A percentile compares a stretch with the other conserved stretches of the same genome.
phyloP scores from a whole-genome alignment of 2,797 vertebrate genomes.

The Paguma larvata region DNA sequence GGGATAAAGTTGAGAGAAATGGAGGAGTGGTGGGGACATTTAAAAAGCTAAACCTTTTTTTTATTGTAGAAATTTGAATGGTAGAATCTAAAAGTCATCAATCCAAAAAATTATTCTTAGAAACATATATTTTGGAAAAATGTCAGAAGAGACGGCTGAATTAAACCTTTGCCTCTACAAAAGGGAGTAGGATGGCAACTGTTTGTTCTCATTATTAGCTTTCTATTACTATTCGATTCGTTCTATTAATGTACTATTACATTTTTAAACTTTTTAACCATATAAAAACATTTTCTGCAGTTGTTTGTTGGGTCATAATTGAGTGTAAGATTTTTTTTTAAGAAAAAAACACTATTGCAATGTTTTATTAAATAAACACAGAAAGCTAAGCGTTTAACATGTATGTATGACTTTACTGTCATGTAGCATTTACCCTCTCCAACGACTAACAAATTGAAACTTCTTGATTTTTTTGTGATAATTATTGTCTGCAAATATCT shows the following conservation, averaged over 20 bases:
- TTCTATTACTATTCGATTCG: conserved; percentile 12
- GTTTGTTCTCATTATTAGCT: neutral
- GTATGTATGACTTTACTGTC: neutral
- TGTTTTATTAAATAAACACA: conserved; percentile 41
- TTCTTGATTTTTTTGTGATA: neutral
- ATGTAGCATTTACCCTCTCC: neutral
- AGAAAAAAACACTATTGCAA: neutral
- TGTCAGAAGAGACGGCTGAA: conserved; percentile 19
- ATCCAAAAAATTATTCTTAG: neutral
- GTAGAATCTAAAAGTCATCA: neutral
- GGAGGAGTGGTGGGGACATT: neutral
- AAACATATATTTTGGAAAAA: conserved; percentile 36
- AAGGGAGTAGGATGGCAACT: neutral
- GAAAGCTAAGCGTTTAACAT: neutral
- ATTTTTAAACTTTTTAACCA: conserved; percentile 8
- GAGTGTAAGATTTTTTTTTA: neutral
- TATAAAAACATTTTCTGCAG: neutral
- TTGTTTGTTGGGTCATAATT: neutral
- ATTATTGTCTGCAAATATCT: neutral
- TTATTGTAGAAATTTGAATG: neutral
- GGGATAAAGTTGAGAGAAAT: neutral
- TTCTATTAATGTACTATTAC: neutral
- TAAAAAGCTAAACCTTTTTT: conserved; percentile 25
- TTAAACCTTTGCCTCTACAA: conserved; percentile 14
- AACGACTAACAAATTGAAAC: neutral